Evolutionary conservation across 1,140 invertebrate genomes (phyloP), one percentile per base, ranked within the genome.

Genomic region (Brachionus angularis): DNA sequence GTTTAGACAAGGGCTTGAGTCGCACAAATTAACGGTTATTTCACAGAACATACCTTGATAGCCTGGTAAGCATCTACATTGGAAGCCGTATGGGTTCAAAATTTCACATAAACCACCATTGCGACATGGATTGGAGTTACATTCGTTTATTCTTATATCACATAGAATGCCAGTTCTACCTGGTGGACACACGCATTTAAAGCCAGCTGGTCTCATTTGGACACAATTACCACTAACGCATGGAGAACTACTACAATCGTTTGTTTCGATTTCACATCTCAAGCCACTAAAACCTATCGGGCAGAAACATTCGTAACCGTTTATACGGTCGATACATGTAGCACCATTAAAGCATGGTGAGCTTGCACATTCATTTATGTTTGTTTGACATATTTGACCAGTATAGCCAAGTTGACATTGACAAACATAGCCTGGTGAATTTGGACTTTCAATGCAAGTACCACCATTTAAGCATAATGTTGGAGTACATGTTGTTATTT

Each of bases 381-480:
- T 55, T 3, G 23, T 55, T 36, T 71, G 29, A 34, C 70, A 71
- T 27, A 42, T 42, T 46, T 53, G 46, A 10, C 50, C 70, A 27
- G 70, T 71, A 34, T 16, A 71, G 0, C 74, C 73, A 21, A 29
- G 21, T 8, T 27, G 18, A 52, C 74, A 75, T 14, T 55, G 33
- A 49, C 74, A 75, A 7, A 42, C 14, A 46, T 61, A 75, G 14
- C 50, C 14, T 18, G 46, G 49, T 10, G 53, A 21, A 10, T 47
- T 39, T 23, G 18, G 2, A 36, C 70, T 33, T 21, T 72, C 67
- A 14, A 87, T 87, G 76, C 92, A 96, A 8, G 89, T 85, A 0
- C 91, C 92, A 8, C 91, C 91, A 76, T 94, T 95, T 75, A 89
- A 87, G 76, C 92, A 96, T 0, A 91, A 91, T 0, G 87, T 88